Conservation (phyloP, 2,797 vertebrate species). For the Alosa sapidissima region DNA sequence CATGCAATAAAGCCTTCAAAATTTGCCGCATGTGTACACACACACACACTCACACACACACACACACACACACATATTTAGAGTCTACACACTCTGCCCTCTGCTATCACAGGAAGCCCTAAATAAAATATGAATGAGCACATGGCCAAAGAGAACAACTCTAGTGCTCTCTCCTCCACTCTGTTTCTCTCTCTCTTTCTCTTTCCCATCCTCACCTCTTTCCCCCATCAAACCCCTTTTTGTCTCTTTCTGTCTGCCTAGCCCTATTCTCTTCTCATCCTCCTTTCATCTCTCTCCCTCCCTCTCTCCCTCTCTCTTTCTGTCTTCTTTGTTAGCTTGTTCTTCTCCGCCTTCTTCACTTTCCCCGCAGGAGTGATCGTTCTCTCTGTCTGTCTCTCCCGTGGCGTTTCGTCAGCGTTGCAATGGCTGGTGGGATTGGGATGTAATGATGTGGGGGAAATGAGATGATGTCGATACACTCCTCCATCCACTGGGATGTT, state of each 20-base stretch:
- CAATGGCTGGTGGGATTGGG: conserved; percentile 51
- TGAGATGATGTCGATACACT: conserved; percentile 45
- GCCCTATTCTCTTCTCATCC: not conserved
- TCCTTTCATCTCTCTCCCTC: not conserved
- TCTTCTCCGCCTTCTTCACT: not conserved
- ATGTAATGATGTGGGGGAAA: conserved; percentile 60
- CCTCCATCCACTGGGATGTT: not conserved
- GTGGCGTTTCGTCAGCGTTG: not conserved
- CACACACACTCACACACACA: not conserved
- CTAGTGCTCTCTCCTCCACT: not conserved
- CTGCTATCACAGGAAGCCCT: not conserved
- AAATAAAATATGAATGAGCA: not conserved
- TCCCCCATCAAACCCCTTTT: not conserved
- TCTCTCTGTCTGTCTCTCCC: not conserved
- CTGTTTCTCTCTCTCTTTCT: not conserved
- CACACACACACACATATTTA: not conserved
- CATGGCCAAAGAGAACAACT: not conserved
- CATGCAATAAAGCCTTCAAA: no score
- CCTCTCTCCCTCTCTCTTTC: not conserved
- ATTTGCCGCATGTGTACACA: no score
- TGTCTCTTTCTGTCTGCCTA: not conserved
- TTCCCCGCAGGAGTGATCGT: not conserved
- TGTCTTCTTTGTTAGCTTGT: not conserved
- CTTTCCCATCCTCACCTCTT: not conserved
- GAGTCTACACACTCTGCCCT: not conserved